Evolutionary conservation across 2,113 vertebrate species (phyloP), one percentile per base, ranked within the genome.

Genomic region (Tyrannus savana): DNA sequence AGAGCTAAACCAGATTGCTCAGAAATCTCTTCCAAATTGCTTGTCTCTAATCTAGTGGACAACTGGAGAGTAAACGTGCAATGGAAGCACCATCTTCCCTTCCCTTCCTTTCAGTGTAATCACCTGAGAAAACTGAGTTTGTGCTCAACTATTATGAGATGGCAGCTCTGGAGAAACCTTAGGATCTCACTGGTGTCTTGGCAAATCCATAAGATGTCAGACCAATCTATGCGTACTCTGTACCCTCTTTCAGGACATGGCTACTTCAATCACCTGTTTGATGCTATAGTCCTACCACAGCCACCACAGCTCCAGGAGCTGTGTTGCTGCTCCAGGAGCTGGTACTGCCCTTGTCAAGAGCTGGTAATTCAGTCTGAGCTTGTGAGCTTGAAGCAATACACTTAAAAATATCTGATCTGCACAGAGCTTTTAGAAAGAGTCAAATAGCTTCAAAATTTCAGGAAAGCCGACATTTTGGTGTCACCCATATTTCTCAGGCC

Each of bases 1-100:
- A 94, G 73, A 92, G 80, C 86, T 93, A 78, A 90, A 93, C 52
- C 92, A 93, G 68, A 96, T 84, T 93, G 90, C 86, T 93, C 46
- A 16, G 28, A 92, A 52, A 81, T 64, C 76, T 92, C 69, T 93
- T 96, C 76, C 80, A 92, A 95, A 93, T 82, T 77, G 64, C 55
- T 87, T 27, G 28, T 66, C 68, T 90, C 75, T 92, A 86, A 90
- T 84, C 84, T 81, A 52, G 42, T 7, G 1, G 42, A 69, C 56
- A 74, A 78, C 47, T 72, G 86, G 49, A 93, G 93, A 81, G 59
- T 56, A 67, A 80, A 84, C 1, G 5, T 60, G 60, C 13, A 10
- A 7, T n/a, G 77, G 35, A 73, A 95, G 44, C 49, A 52, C 39
- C 42, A 47, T 71, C 66, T 89, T 17, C 6, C 7, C 67, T 92